Conservation (phyloP, 2,888 invertebrate species). For the Caenorhabditis sp. region DNA sequence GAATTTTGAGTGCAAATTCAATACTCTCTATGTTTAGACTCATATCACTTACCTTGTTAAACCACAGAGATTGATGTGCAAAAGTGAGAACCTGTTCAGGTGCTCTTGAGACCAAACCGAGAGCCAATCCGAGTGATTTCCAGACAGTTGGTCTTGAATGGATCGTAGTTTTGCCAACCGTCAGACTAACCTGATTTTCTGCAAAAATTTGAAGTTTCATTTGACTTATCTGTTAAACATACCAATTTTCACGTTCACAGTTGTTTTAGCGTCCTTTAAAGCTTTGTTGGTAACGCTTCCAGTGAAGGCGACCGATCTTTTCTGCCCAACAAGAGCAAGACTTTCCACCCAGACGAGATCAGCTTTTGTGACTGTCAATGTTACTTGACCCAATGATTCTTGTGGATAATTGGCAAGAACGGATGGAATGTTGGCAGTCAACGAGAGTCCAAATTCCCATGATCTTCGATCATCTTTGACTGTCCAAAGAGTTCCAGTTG, state of each 20-base stretch:
- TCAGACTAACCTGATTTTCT: conserved; percentile 5
- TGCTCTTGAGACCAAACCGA: conserved; percentile 49
- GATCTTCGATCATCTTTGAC: conserved; percentile 43
- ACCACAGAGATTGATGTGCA: conserved; percentile 46
- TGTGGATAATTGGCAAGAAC: conserved; percentile 17
- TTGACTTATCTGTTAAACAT: neutral
- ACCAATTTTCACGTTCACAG: conserved; percentile 32
- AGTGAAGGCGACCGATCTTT: conserved; percentile 38
- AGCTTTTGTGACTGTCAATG: conserved; percentile 22
- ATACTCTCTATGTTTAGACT: too few species aligned
- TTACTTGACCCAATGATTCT: conserved; percentile 26
- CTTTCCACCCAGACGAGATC: conserved; percentile 43
- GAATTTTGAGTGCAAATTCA: too few species aligned
- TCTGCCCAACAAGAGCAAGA: conserved; percentile 33
- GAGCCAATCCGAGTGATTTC: conserved; percentile 35
- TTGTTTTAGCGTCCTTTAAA: conserved; percentile 26
- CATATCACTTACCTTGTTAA: conserved; percentile 25
- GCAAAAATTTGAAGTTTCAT: neutral
- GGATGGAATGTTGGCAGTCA: conserved; percentile 42
- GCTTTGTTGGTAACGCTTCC: conserved; percentile 38
- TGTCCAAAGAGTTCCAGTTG: conserved; percentile 12
- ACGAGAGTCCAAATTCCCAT: conserved; percentile 45
- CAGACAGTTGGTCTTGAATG: conserved; percentile 19
- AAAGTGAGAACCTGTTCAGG: conserved; percentile 36
- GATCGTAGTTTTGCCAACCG: conserved; percentile 11